Evolutionary conservation across 2,797 vertebrate species (phyloP).

Genomic region (Choloepus didactylus): DNA sequence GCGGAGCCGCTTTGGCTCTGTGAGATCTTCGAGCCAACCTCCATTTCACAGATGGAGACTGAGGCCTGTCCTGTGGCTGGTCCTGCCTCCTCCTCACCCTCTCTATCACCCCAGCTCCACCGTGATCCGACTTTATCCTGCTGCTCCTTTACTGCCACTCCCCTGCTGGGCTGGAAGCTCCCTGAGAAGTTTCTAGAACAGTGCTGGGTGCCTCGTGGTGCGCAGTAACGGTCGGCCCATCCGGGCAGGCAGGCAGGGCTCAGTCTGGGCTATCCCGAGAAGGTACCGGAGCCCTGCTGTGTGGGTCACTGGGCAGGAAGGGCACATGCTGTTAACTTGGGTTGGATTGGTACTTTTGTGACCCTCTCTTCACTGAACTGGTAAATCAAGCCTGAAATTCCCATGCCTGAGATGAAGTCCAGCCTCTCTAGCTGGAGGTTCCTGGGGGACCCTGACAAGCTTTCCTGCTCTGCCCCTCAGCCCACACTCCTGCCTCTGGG

Average conservation of each 20-base stretch:
- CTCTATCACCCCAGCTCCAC: fast-evolving
- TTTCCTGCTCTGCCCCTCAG: neutral
- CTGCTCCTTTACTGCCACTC: neutral
- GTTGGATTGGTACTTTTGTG: neutral
- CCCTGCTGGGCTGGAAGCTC: neutral
- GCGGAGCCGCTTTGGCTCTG: fast-evolving
- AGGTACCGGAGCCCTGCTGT: too few relatives aligned
- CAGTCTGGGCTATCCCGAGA: neutral
- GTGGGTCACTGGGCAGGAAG: neutral
- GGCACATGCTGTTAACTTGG: too few relatives aligned
- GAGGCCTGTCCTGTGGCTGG: neutral
- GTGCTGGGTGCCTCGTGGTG: neutral
- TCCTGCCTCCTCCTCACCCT: neutral
- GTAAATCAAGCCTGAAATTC: too few relatives aligned
- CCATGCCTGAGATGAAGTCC: fast-evolving
- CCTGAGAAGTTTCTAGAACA: neutral
- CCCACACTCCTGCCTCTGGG: fast-evolving
- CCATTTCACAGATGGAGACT: neutral
- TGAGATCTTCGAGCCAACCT: neutral
- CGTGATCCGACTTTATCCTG: neutral
- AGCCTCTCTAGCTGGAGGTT: neutral
- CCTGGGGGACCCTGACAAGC: fast-evolving
- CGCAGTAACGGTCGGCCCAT: too few relatives aligned
- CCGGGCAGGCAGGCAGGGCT: neutral
- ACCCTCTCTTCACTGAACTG: neutral